These are phyloP conservation scores for Ectemnius cavifrons DNA, from an alignment of 2,888 invertebrate species.

Conservation along the genomic window DNA sequence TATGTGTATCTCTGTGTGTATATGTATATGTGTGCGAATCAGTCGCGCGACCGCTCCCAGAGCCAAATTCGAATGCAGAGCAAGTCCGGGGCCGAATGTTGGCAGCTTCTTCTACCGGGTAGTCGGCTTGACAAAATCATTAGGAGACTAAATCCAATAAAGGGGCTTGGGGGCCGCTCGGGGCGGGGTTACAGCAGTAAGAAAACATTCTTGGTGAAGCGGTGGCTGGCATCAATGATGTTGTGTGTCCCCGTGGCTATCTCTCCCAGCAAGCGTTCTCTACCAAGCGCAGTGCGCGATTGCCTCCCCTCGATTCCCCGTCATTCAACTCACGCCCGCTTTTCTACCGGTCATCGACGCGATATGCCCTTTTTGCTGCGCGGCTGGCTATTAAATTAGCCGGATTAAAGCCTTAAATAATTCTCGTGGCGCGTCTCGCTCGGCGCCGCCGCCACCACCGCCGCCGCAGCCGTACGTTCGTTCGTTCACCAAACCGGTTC, in stretches of 20 bases:
- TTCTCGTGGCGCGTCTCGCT: conserved; percentile 53
- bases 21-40: too few relatives aligned
- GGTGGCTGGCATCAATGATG: conserved; percentile 70
- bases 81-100: conserved; percentile 64
- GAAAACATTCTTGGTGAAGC: conserved; percentile 70
- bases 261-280: too few relatives aligned
- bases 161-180: conserved; percentile 53
- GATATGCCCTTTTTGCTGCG: conserved; percentile 28
- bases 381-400: conserved; percentile 61
- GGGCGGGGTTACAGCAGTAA: conserved; percentile 56
- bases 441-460: conserved; percentile 48
- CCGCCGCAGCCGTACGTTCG: conserved; percentile 54
- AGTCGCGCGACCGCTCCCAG: too few relatives aligned
- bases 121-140: conserved; percentile 70
- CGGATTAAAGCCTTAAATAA: conserved; percentile 62
- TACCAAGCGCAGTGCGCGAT: neutral
- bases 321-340: conserved; percentile 23
- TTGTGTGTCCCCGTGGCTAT: conserved; percentile 12
- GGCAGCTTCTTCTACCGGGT: conserved; percentile 61
- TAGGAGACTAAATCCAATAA: conserved; percentile 73
- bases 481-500: conserved; percentile 55
- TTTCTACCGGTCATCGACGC: conserved; percentile 14
- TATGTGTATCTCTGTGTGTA: too few relatives aligned
- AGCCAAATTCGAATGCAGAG: conserved; percentile 66
- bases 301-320: conserved; percentile 9